Evolutionary conservation across 1,140 invertebrate species (phyloP).

Genomic region (Luehdorfia chinensis): DNA sequence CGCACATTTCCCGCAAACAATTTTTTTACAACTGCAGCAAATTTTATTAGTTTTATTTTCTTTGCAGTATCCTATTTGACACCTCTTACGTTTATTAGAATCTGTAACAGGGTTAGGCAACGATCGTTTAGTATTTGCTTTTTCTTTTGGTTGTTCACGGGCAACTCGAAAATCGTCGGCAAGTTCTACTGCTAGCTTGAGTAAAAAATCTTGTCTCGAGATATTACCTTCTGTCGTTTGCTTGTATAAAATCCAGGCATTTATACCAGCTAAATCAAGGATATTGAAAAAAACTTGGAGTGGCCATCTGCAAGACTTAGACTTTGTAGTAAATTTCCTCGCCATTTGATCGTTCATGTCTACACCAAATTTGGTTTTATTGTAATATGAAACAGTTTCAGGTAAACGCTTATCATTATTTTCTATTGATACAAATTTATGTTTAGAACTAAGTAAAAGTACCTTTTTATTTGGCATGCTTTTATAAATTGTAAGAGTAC

Average conservation of each 20-base stretch:
- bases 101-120: too few species aligned
- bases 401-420: constrained; percentile 24
- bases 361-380: constrained; percentile 31
- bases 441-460: constrained; percentile 24
- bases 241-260: not conserved
- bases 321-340: not conserved
- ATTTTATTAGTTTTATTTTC: too few species aligned
- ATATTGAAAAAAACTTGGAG: constrained; percentile 1
- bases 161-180: too few species aligned
- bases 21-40: too few species aligned
- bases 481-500: constrained; percentile 32
- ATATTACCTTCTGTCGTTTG: not conserved
- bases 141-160: too few species aligned
- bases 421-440: constrained; percentile 23
- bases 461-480: constrained; percentile 32
- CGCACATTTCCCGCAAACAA: too few species aligned
- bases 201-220: not conserved
- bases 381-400: constrained; percentile 30
- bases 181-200: too few species aligned
- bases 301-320: not conserved
- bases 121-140: too few species aligned
- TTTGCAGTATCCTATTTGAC: too few species aligned
- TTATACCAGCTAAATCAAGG: not conserved
- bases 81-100: too few species aligned
- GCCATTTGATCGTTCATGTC: constrained; percentile 15